These are phyloP conservation scores for Xylocampa areola DNA, from an alignment of 2,888 invertebrate species.

Conservation along the genomic window DNA sequence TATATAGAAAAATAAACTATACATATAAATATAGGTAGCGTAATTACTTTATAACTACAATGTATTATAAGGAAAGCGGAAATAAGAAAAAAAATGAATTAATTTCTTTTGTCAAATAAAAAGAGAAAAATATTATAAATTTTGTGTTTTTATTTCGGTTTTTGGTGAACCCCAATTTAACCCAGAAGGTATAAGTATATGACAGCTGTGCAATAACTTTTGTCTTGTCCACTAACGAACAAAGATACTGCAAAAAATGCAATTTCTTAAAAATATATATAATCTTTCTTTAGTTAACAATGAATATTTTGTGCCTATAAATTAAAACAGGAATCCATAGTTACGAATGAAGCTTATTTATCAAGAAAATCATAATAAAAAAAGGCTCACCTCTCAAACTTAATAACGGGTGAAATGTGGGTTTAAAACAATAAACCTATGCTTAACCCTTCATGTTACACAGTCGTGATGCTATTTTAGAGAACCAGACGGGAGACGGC, in stretches of 20 bases:
- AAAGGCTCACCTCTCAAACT: too few species aligned
- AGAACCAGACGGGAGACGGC: too few species aligned
- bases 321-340: too few species aligned
- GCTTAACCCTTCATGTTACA: too few species aligned
- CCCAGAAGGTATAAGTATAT: constrained; percentile 8
- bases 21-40: constrained; percentile 88
- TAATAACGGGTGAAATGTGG: too few species aligned
- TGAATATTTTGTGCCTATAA: too few species aligned
- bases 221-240: constrained; percentile 12
- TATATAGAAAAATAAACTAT: constrained; percentile 86
- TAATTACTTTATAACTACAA: constrained; percentile 88
- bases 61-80: constrained; percentile 87
- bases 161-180: constrained; percentile 8
- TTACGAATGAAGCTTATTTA: too few species aligned
- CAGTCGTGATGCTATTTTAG: too few species aligned
- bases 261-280: constrained; percentile 6
- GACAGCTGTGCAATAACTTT: constrained; percentile 12
- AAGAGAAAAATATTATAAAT: constrained; percentile 78
- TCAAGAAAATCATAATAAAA: too few species aligned
- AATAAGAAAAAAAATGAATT: constrained; percentile 87
- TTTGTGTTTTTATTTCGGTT: constrained; percentile 72
- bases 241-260: constrained; percentile 9
- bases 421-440: too few species aligned
- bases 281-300: too few species aligned
- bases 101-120: constrained; percentile 90